Conservation (phyloP, 1,140 invertebrate genomes). For the Sweltsa coloradensis region DNA sequence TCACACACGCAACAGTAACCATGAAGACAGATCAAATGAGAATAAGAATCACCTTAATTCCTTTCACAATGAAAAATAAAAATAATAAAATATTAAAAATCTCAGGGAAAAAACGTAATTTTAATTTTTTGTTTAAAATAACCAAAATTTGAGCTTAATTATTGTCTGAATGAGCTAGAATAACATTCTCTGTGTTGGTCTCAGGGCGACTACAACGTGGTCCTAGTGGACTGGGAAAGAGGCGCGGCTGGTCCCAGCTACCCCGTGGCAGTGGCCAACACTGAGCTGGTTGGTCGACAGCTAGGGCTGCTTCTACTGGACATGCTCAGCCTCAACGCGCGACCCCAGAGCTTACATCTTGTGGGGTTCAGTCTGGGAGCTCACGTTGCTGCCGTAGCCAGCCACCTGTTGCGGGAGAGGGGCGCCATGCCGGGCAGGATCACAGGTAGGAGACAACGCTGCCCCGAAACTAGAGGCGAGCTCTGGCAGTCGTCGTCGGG, state of each 20-base stretch:
- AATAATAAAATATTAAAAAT: too few species aligned
- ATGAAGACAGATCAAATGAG: too few species aligned
- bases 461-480: too few species aligned
- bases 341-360: constrained; percentile 42
- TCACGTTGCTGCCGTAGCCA: constrained; percentile 59
- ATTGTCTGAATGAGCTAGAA: too few species aligned
- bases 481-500: too few species aligned
- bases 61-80: too few species aligned
- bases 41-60: too few species aligned
- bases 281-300: constrained; percentile 48
- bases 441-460: constrained; percentile 43
- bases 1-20: too few species aligned
- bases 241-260: constrained; percentile 39
- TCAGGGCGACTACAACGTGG: constrained; percentile 35
- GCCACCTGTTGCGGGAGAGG: constrained; percentile 41
- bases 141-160: too few species aligned
- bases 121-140: too few species aligned
- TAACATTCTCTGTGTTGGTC: constrained; percentile 15
- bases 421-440: constrained; percentile 50
- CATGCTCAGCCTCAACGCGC: constrained; percentile 30
- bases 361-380: constrained; percentile 69
- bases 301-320: constrained; percentile 36
- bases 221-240: constrained; percentile 38
- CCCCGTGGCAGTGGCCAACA: constrained; percentile 45
- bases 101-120: too few species aligned